Evolutionary conservation across 2,888 invertebrate species (phyloP).

Genomic region (Trachelus tabidus): DNA sequence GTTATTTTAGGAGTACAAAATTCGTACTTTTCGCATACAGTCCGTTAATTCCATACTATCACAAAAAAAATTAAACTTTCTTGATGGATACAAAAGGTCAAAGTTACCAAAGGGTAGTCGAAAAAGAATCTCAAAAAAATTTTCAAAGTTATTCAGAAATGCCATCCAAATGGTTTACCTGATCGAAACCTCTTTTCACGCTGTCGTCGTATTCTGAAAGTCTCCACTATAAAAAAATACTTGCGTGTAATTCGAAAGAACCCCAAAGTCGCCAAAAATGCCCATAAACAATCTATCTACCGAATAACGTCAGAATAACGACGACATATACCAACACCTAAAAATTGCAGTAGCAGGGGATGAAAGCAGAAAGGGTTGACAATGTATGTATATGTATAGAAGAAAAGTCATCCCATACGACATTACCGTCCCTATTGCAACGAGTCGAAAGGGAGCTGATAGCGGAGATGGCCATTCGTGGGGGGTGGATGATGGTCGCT

Average conservation of each 20-base stretch:
- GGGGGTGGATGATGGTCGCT: conserved; percentile 18
- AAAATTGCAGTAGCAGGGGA: not conserved
- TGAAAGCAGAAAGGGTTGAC: not conserved
- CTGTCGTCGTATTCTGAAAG: not conserved
- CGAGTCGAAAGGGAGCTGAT: not conserved
- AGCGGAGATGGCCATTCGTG: not conserved
- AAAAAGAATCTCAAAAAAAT: too few species aligned
- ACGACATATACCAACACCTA: not conserved
- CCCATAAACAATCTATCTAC: not conserved
- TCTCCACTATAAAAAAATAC: not conserved
- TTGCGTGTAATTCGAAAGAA: not conserved
- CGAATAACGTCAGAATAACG: not conserved
- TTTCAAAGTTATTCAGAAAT: not conserved
- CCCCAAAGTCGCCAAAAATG: not conserved
- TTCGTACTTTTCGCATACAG: too few species aligned
- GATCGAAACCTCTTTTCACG: not conserved
- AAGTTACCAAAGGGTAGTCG: too few species aligned
- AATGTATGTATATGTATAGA: not conserved
- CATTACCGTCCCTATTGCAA: not conserved
- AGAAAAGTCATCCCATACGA: not conserved
- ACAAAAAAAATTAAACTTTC: too few species aligned
- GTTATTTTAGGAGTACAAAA: too few species aligned
- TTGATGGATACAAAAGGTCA: too few species aligned
- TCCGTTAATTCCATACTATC: too few species aligned
- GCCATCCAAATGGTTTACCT: not conserved